phyloP scores from a whole-genome alignment of 23 tunicate genomes.

The Trididemnum clinides region DNA sequence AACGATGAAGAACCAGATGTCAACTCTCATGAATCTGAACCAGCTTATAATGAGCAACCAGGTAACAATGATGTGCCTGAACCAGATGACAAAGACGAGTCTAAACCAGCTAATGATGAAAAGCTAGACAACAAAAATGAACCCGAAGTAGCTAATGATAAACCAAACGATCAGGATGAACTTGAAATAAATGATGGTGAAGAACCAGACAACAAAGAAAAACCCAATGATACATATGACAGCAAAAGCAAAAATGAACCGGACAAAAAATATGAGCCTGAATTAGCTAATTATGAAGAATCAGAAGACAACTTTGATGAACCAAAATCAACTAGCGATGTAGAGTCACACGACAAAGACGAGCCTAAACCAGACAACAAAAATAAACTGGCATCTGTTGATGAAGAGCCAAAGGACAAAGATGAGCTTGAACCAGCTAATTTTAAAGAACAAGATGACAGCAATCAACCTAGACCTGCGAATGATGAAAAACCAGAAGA shows the following conservation, averaged over 20 bases:
- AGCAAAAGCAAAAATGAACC: constrained; percentile 6
- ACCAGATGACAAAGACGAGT: neutral
- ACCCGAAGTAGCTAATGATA: neutral
- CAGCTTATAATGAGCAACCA: neutral
- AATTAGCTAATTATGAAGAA: neutral
- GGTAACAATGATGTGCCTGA: neutral
- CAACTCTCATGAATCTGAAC: neutral
- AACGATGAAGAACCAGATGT: neutral
- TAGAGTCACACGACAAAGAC: neutral
- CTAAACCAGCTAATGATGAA: neutral
- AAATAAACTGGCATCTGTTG: too few relatives aligned
- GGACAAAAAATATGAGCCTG: constrained; percentile 19
- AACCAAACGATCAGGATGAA: neutral
- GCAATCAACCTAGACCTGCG: neutral
- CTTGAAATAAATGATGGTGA: neutral
- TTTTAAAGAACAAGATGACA: neutral
- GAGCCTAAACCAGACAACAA: too few relatives aligned
- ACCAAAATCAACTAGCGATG: neutral
- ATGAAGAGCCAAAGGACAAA: neutral
- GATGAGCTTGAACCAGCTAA: neutral
- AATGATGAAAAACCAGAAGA: neutral
- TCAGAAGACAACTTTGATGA: neutral
- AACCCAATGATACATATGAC: neutral
- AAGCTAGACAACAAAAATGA: neutral
- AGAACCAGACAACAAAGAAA: neutral